Conservation (phyloP, 2,888 invertebrate species). For the Heterodera filipjevi region DNA sequence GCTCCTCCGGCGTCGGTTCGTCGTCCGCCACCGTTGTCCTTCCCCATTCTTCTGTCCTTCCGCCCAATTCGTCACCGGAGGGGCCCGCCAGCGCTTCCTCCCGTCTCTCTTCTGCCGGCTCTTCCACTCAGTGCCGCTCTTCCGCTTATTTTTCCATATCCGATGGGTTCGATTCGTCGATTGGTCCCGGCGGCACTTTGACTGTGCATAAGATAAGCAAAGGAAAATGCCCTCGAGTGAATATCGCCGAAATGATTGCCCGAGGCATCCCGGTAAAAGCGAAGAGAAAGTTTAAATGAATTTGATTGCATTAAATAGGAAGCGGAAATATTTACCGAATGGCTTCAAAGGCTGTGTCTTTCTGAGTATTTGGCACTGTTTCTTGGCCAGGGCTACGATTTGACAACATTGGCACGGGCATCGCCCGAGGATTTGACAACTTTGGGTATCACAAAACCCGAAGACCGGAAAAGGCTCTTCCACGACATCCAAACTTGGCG, state of each 20-base stretch:
- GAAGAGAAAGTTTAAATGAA: background rate
- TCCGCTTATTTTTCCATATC: conserved; percentile 33
- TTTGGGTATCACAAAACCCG: conserved; percentile 88
- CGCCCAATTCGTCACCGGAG: conserved; percentile 35
- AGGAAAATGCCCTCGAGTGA: conserved; percentile 48
- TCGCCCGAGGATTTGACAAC: conserved; percentile 84
- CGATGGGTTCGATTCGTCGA: conserved; percentile 27
- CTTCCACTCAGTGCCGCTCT: conserved; percentile 25
- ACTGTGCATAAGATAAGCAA: conserved; percentile 20
- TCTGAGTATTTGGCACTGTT: conserved; percentile 93
- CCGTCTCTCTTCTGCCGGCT: conserved; percentile 27
- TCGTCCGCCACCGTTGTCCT: background rate
- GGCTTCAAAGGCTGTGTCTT: conserved; percentile 89
- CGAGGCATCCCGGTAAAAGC: conserved; percentile 75
- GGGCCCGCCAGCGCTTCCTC: conserved; percentile 20
- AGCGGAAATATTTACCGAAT: conserved; percentile 86
- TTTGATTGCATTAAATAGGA: conserved; percentile 72
- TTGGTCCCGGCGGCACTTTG: conserved; percentile 27
- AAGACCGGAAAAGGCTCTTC: conserved; percentile 92
- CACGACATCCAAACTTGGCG: conserved; percentile 79
- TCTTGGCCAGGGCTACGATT: conserved; percentile 91
- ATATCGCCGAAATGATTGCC: conserved; percentile 67
- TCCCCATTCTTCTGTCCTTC: background rate
- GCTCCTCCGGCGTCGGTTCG: conserved; percentile 62
- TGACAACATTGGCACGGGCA: conserved; percentile 96